Conservation (phyloP, 2,113 vertebrate species). For the Phocoena phocoena region DNA sequence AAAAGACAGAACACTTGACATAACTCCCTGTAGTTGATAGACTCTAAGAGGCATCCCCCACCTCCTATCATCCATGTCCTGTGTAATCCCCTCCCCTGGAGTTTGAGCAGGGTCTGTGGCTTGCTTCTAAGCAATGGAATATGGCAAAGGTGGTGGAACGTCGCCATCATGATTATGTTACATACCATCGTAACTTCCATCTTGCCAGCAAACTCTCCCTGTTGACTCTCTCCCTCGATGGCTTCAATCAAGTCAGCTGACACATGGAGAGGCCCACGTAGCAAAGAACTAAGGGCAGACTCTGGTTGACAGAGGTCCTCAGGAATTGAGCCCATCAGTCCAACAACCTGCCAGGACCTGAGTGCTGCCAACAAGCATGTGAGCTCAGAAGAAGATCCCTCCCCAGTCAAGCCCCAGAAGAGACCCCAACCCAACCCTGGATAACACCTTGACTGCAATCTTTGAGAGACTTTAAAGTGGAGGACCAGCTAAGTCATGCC, state of each 20-base stretch:
- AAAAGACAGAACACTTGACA: background rate
- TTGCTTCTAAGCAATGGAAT: background rate
- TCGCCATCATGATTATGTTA: background rate
- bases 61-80: background rate
- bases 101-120: background rate
- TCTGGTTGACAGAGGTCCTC: background rate
- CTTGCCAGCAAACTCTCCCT: background rate
- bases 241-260: background rate
- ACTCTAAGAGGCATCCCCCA: background rate
- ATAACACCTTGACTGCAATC: no score
- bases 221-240: background rate
- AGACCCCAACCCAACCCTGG: background rate
- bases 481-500: background rate
- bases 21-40: background rate
- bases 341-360: background rate
- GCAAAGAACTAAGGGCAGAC: background rate
- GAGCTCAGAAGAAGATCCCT: background rate
- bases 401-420: background rate
- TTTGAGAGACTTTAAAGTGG: background rate
- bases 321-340: background rate
- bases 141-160: background rate
- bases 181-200: background rate
- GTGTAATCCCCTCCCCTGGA: background rate
- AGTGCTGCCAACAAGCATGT: background rate
- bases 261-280: background rate